phyloP scores from a whole-genome alignment of 2,797 vertebrate species.

The Takifugu rubripes region DNA sequence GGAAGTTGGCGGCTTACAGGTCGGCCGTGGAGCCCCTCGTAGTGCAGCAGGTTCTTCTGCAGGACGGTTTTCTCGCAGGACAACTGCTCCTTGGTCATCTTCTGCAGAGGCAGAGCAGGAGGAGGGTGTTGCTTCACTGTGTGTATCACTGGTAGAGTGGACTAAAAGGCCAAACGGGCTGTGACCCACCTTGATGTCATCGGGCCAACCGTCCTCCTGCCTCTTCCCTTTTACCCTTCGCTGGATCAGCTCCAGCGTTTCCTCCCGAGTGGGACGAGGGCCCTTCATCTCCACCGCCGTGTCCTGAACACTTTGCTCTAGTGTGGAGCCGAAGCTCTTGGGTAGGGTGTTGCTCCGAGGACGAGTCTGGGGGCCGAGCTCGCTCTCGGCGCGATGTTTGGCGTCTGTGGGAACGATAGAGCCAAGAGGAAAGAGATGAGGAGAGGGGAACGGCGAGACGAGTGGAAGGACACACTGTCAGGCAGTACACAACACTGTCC shows the following conservation, averaged over 20 bases:
- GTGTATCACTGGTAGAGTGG: not conserved
- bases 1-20: slow-evolving; percentile 75
- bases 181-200: slow-evolving; percentile 86
- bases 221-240: slow-evolving; percentile 85
- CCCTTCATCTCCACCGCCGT: slow-evolving; percentile 68
- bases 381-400: slow-evolving; percentile 89
- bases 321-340: slow-evolving; percentile 95
- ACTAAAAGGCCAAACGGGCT: not conserved
- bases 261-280: slow-evolving; percentile 83
- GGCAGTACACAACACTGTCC: not conserved
- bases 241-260: slow-evolving; percentile 90
- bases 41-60: slow-evolving; percentile 95
- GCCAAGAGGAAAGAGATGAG: not conserved
- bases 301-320: slow-evolving; percentile 83
- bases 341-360: slow-evolving; percentile 97
- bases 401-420: slow-evolving; percentile 73
- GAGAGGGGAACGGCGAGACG: not conserved
- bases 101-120: slow-evolving; percentile 68
- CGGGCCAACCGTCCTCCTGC: slow-evolving; percentile 89
- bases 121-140: not conserved
- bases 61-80: slow-evolving; percentile 92
- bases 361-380: slow-evolving; percentile 87
- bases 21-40: slow-evolving; percentile 92
- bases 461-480: not conserved
- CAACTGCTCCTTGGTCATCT: slow-evolving; percentile 97